Evolutionary conservation across 2,888 invertebrate genomes (phyloP), one percentile per base, ranked within the genome.

Genomic region (Acanthosepion esculentum): DNA sequence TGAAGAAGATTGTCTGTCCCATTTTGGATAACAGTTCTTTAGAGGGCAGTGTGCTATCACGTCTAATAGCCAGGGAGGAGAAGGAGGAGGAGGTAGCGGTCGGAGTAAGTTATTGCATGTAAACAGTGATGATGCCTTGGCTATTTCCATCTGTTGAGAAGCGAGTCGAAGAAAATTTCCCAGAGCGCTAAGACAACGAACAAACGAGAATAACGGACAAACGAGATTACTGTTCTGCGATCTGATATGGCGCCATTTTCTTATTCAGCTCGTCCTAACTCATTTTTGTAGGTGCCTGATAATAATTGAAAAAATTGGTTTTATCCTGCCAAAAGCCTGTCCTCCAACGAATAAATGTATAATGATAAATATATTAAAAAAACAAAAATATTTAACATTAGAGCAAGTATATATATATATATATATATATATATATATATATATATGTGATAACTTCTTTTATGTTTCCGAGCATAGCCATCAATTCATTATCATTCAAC

Each of bases 141-240:
- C 78, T 78, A 78, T 78, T 78, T 10, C 78, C 78, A 78, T 78
- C 78, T 78, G 78, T 78, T 78, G 78, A 78, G 78, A 78, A 78
- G 78, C 78, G 78, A 78, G n/a, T n/a, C 7, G 78, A n/a, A 78
- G 78, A 29, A 78, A 78, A 78, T 78, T 78, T 78, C 78, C 78
- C 78, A 78, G 78, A 78, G 78, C 8, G 12, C 10, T 12, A 15
- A 78, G n/a, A 78, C 78, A 78, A 78, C 78, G 78, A 78, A 78
- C 78, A 78, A 78, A 78, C 78, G 78, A 12, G n/a, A n/a, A n/a
- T 78, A 78, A 78, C 78, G 78, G 78, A 78, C 78, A 78, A 78
- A 78, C 78, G 78, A 78, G 78, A 78, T n/a, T 12, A n/a, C 78
- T 78, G 78, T 78, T 78, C 15, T 2, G n/a, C 78, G 78, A 78